Conservation (phyloP, 1,140 invertebrate species). For the Scylla paramamosain region DNA sequence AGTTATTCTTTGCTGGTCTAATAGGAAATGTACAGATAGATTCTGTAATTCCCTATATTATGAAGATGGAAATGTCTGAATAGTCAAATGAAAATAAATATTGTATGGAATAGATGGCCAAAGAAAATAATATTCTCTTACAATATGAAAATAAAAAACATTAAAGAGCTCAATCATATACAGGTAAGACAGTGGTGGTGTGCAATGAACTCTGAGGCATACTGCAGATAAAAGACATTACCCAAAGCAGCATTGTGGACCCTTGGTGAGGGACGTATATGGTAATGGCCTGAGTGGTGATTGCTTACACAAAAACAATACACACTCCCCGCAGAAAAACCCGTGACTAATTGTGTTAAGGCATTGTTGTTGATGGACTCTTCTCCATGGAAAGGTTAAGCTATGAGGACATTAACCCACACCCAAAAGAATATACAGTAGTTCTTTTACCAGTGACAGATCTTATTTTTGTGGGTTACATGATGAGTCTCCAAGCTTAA, state of each 20-base stretch:
- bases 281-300: slow-evolving; percentile 54
- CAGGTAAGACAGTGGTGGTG: slow-evolving; percentile 51
- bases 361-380: slow-evolving; percentile 63
- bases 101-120: slow-evolving; percentile 54
- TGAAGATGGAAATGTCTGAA: slow-evolving; percentile 87
- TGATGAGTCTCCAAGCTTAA: slow-evolving; percentile 34
- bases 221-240: slow-evolving; percentile 56
- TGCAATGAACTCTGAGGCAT: slow-evolving; percentile 45
- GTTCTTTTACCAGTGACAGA: slow-evolving; percentile 28
- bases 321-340: slow-evolving; percentile 35
- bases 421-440: background rate
- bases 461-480: slow-evolving; percentile 40
- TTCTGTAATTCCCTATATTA: slow-evolving; percentile 94
- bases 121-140: slow-evolving; percentile 63
- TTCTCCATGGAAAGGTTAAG: slow-evolving; percentile 49
- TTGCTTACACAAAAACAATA: slow-evolving; percentile 32
- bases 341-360: slow-evolving; percentile 65
- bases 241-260: slow-evolving; percentile 59
- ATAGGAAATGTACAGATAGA: slow-evolving; percentile 96
- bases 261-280: slow-evolving; percentile 40
- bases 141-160: background rate
- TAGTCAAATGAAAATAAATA: slow-evolving; percentile 75
- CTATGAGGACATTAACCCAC: slow-evolving; percentile 34
- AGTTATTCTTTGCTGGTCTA: slow-evolving; percentile 95
- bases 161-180: slow-evolving; percentile 21